Evolutionary conservation across 1,140 invertebrate species (phyloP), one percentile per base, ranked within the genome.

Genomic region (Eupristina koningsbergeri): DNA sequence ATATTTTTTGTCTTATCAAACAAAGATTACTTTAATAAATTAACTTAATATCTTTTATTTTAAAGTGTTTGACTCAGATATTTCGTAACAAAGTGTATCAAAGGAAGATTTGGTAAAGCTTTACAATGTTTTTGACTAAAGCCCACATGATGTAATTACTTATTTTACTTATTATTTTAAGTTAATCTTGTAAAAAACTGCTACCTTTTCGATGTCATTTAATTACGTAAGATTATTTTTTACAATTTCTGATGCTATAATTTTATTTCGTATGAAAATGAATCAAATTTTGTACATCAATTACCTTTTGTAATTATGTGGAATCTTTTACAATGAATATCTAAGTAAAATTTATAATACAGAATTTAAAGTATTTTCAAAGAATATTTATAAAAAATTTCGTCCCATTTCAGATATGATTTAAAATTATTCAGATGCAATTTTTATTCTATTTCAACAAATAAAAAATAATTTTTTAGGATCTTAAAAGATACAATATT

Each of bases 41-140:
- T 73, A 86, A 82, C 83, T 83, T 73, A 84, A 77, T 84, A 83
- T 84, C 79, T 75, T 76, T 76, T 61, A 80, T 81, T 84, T 78
- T 67, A 67, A 50, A 84, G 34, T 45, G 61, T 39, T 61, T 84
- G 69, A 61, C 63, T 64, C 82, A 69, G 50, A 74, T 73, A 74
- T 83, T 83, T 83, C 74, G 81, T 77, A 77, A 81, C 47, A 47
- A 64, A 29, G 36, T 41, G 69, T 50, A 69, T 29, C 13, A 26
- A 69, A 69, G 29, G 19, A 34, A 80, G 29, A 69, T 80, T 69
- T 29, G 39, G 41, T 53, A 31, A 71, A 82, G 53, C 64, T 19
- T 78, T 78, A 61, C 74, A 77, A 77, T 77, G 19, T 36, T 77
- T 50, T 53, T 61, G 34, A 26, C 53, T 61, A 0, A 11, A 61